Evolutionary conservation across 2,888 invertebrate species (phyloP).

Genomic region (Parascotia fuliginaria): DNA sequence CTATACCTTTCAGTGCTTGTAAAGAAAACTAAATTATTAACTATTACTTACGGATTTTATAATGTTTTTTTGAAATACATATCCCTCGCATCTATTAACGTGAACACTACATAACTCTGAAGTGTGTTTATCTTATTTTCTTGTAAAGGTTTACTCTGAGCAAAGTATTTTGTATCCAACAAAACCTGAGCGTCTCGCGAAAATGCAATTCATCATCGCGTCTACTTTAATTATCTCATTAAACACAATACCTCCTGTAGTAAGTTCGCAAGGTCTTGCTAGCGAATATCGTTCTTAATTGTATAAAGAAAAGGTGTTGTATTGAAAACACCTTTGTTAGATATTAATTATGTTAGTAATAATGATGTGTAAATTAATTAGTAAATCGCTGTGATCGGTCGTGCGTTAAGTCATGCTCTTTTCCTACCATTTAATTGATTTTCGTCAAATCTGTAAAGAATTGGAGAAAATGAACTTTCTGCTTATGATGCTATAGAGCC

Average conservation of each 20-base stretch:
- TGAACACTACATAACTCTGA: too few species aligned
- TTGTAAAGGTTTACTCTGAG: background rate
- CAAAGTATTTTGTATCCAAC: slow-evolving; percentile 10
- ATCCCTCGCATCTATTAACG: too few species aligned
- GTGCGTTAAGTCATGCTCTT: background rate
- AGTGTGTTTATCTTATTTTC: too few species aligned
- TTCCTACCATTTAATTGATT: background rate
- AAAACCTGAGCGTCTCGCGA: slow-evolving; percentile 26
- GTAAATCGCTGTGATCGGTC: background rate
- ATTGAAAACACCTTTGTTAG: background rate
- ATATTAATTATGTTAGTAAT: background rate
- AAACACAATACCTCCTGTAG: slow-evolving; percentile 22
- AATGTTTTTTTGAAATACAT: too few species aligned
- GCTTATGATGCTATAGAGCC: too few species aligned
- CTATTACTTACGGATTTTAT: too few species aligned
- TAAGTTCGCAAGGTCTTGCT: slow-evolving; percentile 17
- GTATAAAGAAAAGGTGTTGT: slow-evolving; percentile 1
- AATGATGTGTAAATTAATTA: background rate
- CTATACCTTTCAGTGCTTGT: too few species aligned
- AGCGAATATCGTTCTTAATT: slow-evolving; percentile 13
- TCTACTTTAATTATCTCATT: slow-evolving; percentile 34
- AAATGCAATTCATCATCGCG: slow-evolving; percentile 33
- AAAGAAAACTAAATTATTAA: too few species aligned
- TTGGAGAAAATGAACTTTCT: too few species aligned
- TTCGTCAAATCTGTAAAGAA: background rate